These are phyloP conservation scores for Acanthosepion esculentum DNA, from an alignment of 2,888 invertebrate genomes.

Conservation along the genomic window DNA sequence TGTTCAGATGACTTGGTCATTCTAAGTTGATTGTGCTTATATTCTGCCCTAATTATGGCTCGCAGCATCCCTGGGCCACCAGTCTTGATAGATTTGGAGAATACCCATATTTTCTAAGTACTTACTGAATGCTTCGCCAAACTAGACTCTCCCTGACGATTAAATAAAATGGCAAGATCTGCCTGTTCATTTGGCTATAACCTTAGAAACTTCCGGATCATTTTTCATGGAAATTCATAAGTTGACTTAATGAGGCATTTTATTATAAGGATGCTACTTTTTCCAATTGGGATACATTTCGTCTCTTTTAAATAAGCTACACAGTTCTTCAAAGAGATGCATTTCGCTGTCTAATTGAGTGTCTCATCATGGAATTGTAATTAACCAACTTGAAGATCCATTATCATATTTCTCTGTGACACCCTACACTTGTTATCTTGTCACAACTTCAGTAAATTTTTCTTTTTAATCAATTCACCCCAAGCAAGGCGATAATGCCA, in stretches of 20 bases:
- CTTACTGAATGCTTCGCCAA: not conserved
- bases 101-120: conserved; percentile 12
- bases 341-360: not conserved
- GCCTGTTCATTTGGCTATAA: not conserved
- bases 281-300: not conserved
- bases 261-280: not conserved
- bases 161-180: not conserved
- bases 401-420: no score
- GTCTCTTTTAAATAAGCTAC: not conserved
- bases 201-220: not conserved
- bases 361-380: not conserved
- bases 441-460: no score
- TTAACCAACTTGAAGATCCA: no score
- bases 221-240: not conserved
- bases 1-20: conserved; percentile 23
- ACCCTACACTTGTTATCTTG: no score
- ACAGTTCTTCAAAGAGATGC: not conserved
- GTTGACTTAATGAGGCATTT: not conserved
- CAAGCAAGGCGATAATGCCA: no score
- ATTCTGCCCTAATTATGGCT: conserved; percentile 12
- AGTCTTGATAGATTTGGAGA: conserved; percentile 33
- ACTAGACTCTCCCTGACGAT: not conserved
- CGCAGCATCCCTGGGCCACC: not conserved
- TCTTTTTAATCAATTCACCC: no score
- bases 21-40: conserved; percentile 33